These are phyloP conservation scores for Apeltes quadracus DNA, from an alignment of 2,113 vertebrate genomes.

Conservation along the genomic window DNA sequence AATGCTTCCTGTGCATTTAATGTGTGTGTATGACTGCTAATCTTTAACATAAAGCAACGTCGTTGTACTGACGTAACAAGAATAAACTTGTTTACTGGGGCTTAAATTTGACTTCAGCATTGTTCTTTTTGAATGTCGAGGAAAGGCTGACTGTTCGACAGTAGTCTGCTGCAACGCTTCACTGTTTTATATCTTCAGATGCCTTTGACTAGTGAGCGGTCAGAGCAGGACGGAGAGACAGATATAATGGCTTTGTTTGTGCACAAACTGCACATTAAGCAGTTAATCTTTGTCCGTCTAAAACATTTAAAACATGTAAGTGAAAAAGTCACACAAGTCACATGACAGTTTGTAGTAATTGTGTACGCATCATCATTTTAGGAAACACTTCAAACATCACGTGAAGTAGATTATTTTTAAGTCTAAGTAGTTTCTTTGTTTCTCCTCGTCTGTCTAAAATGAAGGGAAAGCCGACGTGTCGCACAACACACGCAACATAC, in stretches of 20 bases:
- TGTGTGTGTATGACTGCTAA: constrained; percentile 10
- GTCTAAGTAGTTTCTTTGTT: not conserved
- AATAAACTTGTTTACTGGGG: constrained; percentile 54
- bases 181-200: not conserved
- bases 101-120: not conserved
- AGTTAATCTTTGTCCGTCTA: no score
- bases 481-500: not conserved
- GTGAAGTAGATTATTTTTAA: no score
- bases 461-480: no score
- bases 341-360: not conserved
- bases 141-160: constrained; percentile 1
- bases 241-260: not conserved
- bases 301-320: no score
- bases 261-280: no score
- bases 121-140: constrained; percentile 43
- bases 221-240: not conserved
- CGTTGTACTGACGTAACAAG: constrained; percentile 21
- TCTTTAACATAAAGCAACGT: constrained; percentile 12
- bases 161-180: not conserved
- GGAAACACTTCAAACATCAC: not conserved
- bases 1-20: constrained; percentile 48
- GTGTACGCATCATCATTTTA: not conserved
- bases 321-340: not conserved
- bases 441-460: not conserved
- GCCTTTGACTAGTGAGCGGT: no score